phyloP scores from a whole-genome alignment of 2,888 invertebrate species.

The Penaeus monodon region DNA sequence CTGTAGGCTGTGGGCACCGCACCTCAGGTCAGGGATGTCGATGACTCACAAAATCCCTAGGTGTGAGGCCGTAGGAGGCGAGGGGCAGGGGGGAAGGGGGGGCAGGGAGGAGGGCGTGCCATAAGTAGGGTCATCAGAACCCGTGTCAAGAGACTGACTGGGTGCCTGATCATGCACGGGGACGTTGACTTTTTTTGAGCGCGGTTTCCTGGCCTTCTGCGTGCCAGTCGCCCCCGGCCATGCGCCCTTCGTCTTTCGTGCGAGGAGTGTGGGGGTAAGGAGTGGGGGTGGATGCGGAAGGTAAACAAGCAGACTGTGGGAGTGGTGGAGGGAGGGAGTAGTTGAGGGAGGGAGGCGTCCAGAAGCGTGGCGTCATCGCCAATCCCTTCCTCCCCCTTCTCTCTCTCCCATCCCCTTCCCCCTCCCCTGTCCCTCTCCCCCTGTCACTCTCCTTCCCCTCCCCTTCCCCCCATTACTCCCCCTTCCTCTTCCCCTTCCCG shows the following conservation, averaged over 20 bases:
- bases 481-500: background rate
- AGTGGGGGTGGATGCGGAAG: background rate
- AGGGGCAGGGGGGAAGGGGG: no score
- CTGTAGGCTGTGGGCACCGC: no score
- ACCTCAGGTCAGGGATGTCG: no score
- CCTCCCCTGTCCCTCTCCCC: background rate
- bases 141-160: no score
- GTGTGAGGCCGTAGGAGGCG: no score
- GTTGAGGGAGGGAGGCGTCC: background rate
- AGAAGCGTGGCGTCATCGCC: background rate
- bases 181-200: background rate
- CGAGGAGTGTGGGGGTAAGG: background rate
- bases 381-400: background rate
- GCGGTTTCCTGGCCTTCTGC: background rate
- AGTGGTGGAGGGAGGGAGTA: background rate
- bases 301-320: background rate
- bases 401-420: background rate
- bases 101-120: no score
- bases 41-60: no score
- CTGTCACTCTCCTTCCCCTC: no score
- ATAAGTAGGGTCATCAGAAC: no score
- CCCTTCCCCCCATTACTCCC: background rate
- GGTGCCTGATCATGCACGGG: no score
- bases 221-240: background rate
- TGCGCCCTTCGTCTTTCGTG: background rate